Evolutionary conservation across 2,888 invertebrate genomes (phyloP).

Genomic region (Ligdia adustata): DNA sequence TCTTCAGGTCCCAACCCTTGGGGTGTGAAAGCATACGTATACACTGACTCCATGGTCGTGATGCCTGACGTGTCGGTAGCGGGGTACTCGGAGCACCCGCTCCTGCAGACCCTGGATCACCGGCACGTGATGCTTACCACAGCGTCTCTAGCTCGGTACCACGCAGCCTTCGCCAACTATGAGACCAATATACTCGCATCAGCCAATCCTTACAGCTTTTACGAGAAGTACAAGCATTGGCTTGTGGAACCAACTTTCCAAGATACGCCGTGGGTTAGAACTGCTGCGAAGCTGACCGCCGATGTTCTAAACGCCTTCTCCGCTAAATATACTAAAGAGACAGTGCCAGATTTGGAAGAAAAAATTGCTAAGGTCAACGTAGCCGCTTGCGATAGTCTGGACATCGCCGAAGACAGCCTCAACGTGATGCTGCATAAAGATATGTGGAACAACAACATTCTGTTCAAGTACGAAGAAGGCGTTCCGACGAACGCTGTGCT

Average conservation of each 20-base stretch:
- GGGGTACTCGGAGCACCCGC: conserved; percentile 53
- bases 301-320: conserved; percentile 59
- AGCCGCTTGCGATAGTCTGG: conserved; percentile 52
- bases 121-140: conserved; percentile 49
- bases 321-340: conserved; percentile 39
- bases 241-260: conserved; percentile 53
- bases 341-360: conserved; percentile 46
- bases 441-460: conserved; percentile 69
- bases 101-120: conserved; percentile 49
- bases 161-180: conserved; percentile 63
- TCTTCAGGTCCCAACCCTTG: conserved; percentile 55
- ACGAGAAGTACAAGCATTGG: conserved; percentile 47
- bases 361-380: conserved; percentile 46
- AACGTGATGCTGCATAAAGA: conserved; percentile 70
- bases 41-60: conserved; percentile 58
- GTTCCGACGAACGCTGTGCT: conserved; percentile 56
- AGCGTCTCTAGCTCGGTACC: conserved; percentile 61
- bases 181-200: conserved; percentile 45
- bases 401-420: conserved; percentile 49
- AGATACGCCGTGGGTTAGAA: conserved; percentile 56
- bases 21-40: conserved; percentile 56
- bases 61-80: conserved; percentile 62
- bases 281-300: conserved; percentile 57
- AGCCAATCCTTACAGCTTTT: conserved; percentile 42
- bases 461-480: conserved; percentile 59